These are phyloP conservation scores for Canis aureus DNA, from an alignment of 2,113 vertebrate genomes.

Conservation along the genomic window DNA sequence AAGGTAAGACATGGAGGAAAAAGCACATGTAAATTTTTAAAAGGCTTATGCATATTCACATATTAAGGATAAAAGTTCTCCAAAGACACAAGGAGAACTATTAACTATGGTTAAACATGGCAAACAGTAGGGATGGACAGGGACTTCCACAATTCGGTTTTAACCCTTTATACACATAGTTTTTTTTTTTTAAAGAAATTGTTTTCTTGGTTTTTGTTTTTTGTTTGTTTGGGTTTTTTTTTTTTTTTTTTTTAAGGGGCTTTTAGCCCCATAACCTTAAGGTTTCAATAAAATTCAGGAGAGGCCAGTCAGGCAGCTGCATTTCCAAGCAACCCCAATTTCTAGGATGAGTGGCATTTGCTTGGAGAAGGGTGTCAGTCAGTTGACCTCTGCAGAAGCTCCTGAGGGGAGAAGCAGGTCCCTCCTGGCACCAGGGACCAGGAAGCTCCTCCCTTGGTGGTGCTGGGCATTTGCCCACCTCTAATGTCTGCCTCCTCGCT, in stretches of 20 bases:
- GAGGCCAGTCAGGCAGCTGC: neutral
- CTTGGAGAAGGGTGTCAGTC: neutral
- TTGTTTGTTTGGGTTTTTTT: neutral
- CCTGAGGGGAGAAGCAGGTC: neutral
- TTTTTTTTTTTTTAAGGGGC: neutral
- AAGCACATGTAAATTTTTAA: neutral
- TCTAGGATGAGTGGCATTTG: neutral
- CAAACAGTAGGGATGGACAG: neutral
- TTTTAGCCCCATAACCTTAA: neutral
- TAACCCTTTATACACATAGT: neutral
- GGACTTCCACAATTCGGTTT: neutral
- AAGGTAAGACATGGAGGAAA: neutral
- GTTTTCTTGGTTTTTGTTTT: neutral
- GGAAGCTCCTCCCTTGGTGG: accelerated
- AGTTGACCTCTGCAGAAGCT: neutral
- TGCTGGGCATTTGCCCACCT: neutral
- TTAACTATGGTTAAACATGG: neutral
- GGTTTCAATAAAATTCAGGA: neutral
- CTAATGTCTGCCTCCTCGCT: neutral
- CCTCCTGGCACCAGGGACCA: neutral
- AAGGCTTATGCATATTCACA: neutral
- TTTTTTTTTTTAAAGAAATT: neutral
- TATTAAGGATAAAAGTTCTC: neutral
- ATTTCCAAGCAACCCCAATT: neutral
- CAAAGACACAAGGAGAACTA: neutral